Base-by-base conservation (phyloP, 35 echinoderm and acorn worm genomes). In the Apostichopus japonicus region DNA sequence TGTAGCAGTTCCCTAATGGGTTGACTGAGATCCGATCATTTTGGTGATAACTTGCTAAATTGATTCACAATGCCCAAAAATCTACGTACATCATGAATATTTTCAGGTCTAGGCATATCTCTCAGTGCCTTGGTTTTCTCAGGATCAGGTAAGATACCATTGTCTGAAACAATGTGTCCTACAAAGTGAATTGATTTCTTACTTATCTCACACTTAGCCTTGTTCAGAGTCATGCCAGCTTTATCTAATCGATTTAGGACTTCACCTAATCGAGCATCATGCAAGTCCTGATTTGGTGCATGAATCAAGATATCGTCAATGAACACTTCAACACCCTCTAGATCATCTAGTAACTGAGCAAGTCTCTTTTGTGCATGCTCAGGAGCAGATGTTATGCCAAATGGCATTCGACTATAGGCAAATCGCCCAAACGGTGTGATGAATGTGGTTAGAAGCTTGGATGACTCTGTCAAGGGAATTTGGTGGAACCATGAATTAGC, bases 401-500 rank as follows among this genome's bases (percentile, higher is more conserved):
- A 90, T 2, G 91, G 91, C 21, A 93, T 53, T 51, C 91, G 11
- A 11, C n/a, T 81, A 19, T 87, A 90, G 9, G 55, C 78, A 84
- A 90, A 93, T n/a, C 92, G 13, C 17, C 95, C 95, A 63, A 93
- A 84, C n/a, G 95, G 92, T 78, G 88, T 91, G 7, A 96, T 91
- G 59, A 96, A 96, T 56, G 92, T 96, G 1, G 87, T 93, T 11
- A 93, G 54, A 59, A 90, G 58, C 21, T 93, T 55, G 25, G 92
- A 91, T 24, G 87, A 88, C 8, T 83, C 54, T 22, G 67, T 57
- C 27, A 96, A 57, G 4, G 87, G 87, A n/a, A 96, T 90, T 51
- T 96, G 92, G 73, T 92, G 92, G 58, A 96, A 93, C 53, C 92
- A n/a, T n/a, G n/a, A n/a, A n/a, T n/a, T n/a, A n/a, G n/a, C n/a